Evolutionary conservation across 2,797 vertebrate species (phyloP), one percentile per base, ranked within the genome.

Genomic region (Coracias cyanogaster): DNA sequence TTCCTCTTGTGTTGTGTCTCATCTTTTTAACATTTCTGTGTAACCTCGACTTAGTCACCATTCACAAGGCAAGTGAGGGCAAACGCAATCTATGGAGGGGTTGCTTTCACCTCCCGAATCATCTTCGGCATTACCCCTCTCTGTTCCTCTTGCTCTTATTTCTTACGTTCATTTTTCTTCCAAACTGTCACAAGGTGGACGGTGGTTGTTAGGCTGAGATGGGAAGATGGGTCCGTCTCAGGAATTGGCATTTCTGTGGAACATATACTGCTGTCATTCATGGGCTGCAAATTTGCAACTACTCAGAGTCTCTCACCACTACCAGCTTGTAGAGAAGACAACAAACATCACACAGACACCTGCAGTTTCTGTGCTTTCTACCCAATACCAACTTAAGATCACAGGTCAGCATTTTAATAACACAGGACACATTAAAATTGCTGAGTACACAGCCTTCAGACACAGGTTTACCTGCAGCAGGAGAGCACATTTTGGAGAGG

Each of bases 1-100:
- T 92, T 95, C 94, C 93, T 85, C 94, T 90, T 69, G 92, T 82
- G 93, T 78, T 80, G 49, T 12, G 52, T 93, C 84, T 97, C 86
- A 84, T 82, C 92, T 94, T 94, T 94, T 90, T 92, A 67, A 92
- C 82, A 54, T 79, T 83, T 84, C 84, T 24, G 19, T 10, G 72
- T 82, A 95, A 93, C 94, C 93, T 91, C 13, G 19, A 72, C 74
- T 96, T 48, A 77, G 80, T 80, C 77, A 67, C 66, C 74, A 84
- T 93, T 95, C 95, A 93, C 37, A 52, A 93, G 94, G 92, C 69
- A 22, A 91, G 72, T 10, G 4, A 96, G 79, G 89, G 82, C 82
- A 97, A 94, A 94, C 1, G 43, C 58, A 88, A 74, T 94, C 89
- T 96, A 55, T 83, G 71, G 70, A 92, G 82, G 86, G 82, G 49